Percentiles rank a stretch among this genome's conserved stretches.
Evolutionary conservation across 2,888 invertebrate genomes (phyloP).

Genomic region (Syrista parreyssii): DNA sequence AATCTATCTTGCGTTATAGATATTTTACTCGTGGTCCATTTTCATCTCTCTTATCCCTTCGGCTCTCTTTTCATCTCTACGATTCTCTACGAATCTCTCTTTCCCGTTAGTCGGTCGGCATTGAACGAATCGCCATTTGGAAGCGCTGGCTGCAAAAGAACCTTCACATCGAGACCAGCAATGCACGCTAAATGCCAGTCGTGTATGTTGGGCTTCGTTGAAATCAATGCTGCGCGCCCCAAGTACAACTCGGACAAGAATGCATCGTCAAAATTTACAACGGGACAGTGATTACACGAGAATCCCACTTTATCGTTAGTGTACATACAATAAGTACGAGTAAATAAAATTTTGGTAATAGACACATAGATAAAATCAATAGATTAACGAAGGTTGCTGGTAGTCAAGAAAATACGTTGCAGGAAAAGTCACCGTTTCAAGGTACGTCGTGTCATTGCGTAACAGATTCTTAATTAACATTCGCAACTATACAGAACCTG

Average conservation of each 20-base stretch:
- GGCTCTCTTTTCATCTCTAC: neutral
- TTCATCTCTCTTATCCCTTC: neutral
- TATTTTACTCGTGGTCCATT: neutral
- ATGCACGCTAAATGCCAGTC: neutral
- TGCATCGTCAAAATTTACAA: neutral
- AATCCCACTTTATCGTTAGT: neutral
- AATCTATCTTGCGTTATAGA: constrained; percentile 3
- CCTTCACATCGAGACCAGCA: neutral
- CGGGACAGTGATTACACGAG: neutral
- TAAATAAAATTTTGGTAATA: neutral
- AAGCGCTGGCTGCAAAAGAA: constrained; percentile 13
- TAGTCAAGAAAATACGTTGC: neutral
- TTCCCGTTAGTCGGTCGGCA: neutral
- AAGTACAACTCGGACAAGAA: neutral
- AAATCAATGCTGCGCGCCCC: constrained; percentile 6
- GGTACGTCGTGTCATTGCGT: neutral
- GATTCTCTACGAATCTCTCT: neutral
- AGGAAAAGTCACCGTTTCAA: neutral
- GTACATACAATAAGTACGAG: neutral
- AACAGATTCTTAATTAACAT: neutral
- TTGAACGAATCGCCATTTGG: constrained; percentile 14
- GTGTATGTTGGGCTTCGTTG: constrained; percentile 4
- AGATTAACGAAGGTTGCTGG: neutral
- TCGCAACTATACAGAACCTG: neutral
- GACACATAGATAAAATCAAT: neutral